Base-by-base conservation (phyloP, 2,797 vertebrate genomes). In the Gallinago nigripennis region DNA sequence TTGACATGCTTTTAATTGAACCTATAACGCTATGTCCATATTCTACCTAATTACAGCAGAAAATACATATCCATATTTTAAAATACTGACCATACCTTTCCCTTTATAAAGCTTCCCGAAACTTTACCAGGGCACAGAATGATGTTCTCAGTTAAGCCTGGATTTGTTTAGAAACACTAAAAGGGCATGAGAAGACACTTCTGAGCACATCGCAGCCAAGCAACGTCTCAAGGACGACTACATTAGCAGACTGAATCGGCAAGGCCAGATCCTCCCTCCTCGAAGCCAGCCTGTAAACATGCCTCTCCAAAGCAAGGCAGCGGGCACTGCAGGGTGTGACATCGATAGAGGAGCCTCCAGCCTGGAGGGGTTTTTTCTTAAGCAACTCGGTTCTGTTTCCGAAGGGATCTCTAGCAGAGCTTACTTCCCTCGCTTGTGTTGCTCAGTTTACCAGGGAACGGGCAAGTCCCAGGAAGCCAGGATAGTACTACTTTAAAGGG, bases 1-100 rank as follows among this genome's bases (percentile, higher is more conserved):
- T 71, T 61, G 91, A 95, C 95, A 80, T 80, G 57, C 53, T 90
- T 95, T 96, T 97, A 96, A 96, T 95, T 96, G 94, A 88, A 90
- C 48, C 58, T 88, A 91, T 92, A 96, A 93, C 85, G 35, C 69
- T 70, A 71, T 60, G 50, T 61, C 75, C 79, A 70, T 86, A 96
- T 93, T 97, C 90, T 84, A 87, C 53, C 45, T 82, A 78, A 95
- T 92, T 89, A 87, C 8, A 83, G 57, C 41, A 75, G 71, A 92
- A 96, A 96, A 85, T 76, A 90, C 56, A 80, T 79, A 9, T 4
- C 21, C 24, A 35, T 60, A 73, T 86, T 81, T 82, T 63, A 79
- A 91, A 92, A 93, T 51, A 90, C 41, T 65, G 30, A 50, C 86
- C 45, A 31, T 60, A 90, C 25, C 48, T 82, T 92, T 77, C 85